Conservation (phyloP, 2,888 invertebrate genomes). For the Agrotis clavis region DNA sequence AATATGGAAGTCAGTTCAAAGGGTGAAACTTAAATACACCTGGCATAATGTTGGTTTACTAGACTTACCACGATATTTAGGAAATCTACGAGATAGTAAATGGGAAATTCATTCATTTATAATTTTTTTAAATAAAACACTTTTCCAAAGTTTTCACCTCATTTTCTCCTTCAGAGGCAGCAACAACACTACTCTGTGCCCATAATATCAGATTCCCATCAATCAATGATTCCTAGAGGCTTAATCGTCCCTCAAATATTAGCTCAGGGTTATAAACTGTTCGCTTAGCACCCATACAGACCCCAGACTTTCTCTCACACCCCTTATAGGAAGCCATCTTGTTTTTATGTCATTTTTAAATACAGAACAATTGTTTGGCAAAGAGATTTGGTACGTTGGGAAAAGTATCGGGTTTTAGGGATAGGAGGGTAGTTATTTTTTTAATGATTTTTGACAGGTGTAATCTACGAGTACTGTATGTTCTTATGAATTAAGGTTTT, state of each 20-base stretch:
- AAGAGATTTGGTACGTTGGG: slow-evolving; percentile 32
- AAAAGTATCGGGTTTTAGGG: slow-evolving; percentile 43
- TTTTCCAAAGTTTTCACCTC: not conserved
- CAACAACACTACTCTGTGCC: slow-evolving; percentile 70
- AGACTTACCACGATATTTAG: too few species aligned
- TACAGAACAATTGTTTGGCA: slow-evolving; percentile 45
- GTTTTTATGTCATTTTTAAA: slow-evolving; percentile 45
- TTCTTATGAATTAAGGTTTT: not conserved
- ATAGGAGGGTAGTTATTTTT: slow-evolving; percentile 7
- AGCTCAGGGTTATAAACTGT: slow-evolving; percentile 79
- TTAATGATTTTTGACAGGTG: not conserved
- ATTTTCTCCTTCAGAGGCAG: not conserved
- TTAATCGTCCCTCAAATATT: slow-evolving; percentile 89
- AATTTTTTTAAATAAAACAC: too few species aligned
- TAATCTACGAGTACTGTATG: not conserved
- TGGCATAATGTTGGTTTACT: too few species aligned
- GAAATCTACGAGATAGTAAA: too few species aligned
- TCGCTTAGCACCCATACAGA: slow-evolving; percentile 78
- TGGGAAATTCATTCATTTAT: too few species aligned
- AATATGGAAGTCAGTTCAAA: too few species aligned
- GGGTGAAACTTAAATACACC: too few species aligned
- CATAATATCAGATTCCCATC: slow-evolving; percentile 81
- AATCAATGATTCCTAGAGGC: slow-evolving; percentile 79
- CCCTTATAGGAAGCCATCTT: slow-evolving; percentile 39
- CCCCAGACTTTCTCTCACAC: slow-evolving; percentile 45